Base-by-base conservation (phyloP, 2,113 vertebrate species). In the Platanista minor region DNA sequence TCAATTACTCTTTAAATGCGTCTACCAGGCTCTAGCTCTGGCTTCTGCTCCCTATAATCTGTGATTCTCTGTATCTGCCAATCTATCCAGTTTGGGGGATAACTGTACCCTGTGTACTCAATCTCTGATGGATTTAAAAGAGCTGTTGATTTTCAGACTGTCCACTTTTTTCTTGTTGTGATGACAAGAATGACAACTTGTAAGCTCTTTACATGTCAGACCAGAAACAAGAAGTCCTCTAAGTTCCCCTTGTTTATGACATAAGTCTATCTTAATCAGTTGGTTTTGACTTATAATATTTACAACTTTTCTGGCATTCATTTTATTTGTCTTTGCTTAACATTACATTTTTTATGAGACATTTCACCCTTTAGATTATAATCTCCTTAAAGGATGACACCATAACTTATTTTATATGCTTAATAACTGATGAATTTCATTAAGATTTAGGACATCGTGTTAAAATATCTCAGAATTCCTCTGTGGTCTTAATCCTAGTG, bases 391-490 rank as follows among this genome's bases (percentile, higher is more conserved):
- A 59, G 8, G 57, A 85, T 92, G 43, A 83, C 5, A 54, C 4
- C 43, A 25, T 87, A 87, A 41, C 17, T 54, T 57, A 90, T 61
- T 86, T 39, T 72, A 6, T 71, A 81, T 86, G 54, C 21, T 54
- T 89, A 75, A 75, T 66, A 62, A 62, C 21, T 83, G 41, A 78
- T 72, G 0, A 72, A 90, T 83, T 90, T 59, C 39, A 49, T 62
- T 64, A 90, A 46, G 11, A 84, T 75, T 75, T 91, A 23, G 61
- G 11, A 27, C 2, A 82, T 54, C 8, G 67, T 82, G 11, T 54
- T 74, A 97, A 96, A 93, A 93, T 91, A n/a, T 77, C 20, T 80
- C 21, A 75, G 15, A 87, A 64, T 75, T 49, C 0, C 9, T 95
- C 23, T 23, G 3, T 57, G 95, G 21, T 23, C 39, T 87, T 81